Evolutionary conservation across 2,888 invertebrate species (phyloP).

Genomic region (Pollenia labialis): DNA sequence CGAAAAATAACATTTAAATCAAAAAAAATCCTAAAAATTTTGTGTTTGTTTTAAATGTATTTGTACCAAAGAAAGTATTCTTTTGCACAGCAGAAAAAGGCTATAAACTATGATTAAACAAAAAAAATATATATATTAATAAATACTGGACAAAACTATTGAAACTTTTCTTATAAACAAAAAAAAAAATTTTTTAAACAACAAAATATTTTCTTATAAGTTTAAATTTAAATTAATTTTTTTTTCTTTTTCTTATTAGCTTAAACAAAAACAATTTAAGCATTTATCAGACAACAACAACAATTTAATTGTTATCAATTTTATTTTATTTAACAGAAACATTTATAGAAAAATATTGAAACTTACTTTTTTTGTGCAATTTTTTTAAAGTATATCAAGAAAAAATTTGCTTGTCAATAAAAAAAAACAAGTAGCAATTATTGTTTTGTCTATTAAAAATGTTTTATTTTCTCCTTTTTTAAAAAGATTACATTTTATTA

Average conservation of each 20-base stretch:
- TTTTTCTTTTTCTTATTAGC: constrained; percentile 32
- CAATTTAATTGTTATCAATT: constrained; percentile 13
- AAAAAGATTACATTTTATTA: constrained; percentile 24
- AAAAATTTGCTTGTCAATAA: background rate
- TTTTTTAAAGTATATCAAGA: constrained; percentile 19
- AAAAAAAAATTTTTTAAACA: constrained; percentile 35
- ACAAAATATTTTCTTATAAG: constrained; percentile 13
- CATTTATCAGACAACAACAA: constrained; percentile 56
- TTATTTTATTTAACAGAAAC: constrained; percentile 9
- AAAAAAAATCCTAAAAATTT: too few relatives aligned
- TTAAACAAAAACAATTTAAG: constrained; percentile 36
- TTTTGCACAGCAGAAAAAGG: too few relatives aligned
- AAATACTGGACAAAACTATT: constrained; percentile 16
- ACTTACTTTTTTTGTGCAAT: constrained; percentile 49
- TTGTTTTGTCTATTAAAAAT: background rate
- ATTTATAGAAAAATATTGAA: background rate
- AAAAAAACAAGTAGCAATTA: background rate
- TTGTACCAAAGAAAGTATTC: too few relatives aligned
- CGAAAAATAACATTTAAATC: too few relatives aligned
- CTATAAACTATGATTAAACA: constrained; percentile 54
- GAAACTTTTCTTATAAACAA: background rate
- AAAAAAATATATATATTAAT: constrained; percentile 44
- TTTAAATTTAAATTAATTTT: constrained; percentile 11
- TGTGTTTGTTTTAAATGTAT: too few relatives aligned
- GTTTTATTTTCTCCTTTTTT: background rate